Evolutionary conservation across 2,888 invertebrate species (phyloP).

Genomic region (Cancer borealis): DNA sequence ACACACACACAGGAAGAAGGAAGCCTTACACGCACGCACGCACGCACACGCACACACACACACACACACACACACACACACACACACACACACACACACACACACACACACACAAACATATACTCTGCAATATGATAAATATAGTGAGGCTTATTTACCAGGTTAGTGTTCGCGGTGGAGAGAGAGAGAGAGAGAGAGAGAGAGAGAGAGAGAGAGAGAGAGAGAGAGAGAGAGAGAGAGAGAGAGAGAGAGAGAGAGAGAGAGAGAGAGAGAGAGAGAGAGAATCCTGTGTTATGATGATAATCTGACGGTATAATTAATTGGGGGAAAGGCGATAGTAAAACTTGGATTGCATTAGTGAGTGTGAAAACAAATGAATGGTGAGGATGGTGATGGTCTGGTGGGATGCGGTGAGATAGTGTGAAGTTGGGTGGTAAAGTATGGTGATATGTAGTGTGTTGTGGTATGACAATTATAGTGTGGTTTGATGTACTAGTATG

Average conservation of each 20-base stretch:
- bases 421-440: not conserved
- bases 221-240: constrained; percentile 32
- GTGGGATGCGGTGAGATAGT: not conserved
- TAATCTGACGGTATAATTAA: not conserved
- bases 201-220: constrained; percentile 32
- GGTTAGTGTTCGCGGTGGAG: too few species aligned
- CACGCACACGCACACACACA: constrained; percentile 35
- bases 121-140: not conserved
- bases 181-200: constrained; percentile 14
- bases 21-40: constrained; percentile 27
- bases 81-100: not conserved
- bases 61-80: not conserved
- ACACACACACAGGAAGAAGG: not conserved
- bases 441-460: not conserved
- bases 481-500: too few species aligned
- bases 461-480: not conserved
- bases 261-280: too few species aligned
- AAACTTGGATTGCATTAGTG: not conserved
- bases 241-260: constrained; percentile 4
- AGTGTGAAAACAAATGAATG: not conserved
- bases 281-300: not conserved
- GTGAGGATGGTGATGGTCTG: not conserved
- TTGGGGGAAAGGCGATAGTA: not conserved
- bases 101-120: not conserved
- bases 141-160: not conserved